Conservation (phyloP, 2,113 vertebrate genomes). For the Burhinus bistriatus region DNA sequence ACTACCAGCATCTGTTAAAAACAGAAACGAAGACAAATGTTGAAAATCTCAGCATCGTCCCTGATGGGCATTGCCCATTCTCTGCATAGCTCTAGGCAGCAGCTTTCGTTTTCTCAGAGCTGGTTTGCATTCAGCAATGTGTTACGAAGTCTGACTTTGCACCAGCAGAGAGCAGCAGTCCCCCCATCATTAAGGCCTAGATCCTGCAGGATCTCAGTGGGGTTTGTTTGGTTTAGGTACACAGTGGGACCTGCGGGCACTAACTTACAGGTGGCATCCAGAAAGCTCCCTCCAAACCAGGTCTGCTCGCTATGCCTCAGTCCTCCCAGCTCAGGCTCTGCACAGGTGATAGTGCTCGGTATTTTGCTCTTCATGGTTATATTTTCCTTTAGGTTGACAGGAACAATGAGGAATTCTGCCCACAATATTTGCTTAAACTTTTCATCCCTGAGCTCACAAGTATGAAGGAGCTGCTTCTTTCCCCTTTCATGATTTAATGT, state of each 20-base stretch:
- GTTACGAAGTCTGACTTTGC: not conserved
- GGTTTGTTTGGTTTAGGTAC: not conserved
- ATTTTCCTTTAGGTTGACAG: not conserved
- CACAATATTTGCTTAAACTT: not conserved
- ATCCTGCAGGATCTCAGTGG: not conserved
- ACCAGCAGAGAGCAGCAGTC: conserved; percentile 25
- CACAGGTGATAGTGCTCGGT: not conserved
- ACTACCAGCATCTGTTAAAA: not conserved
- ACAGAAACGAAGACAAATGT: not conserved
- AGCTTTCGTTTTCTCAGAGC: not conserved
- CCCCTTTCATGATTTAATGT: not conserved
- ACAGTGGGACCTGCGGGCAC: not conserved
- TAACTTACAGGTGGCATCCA: not conserved
- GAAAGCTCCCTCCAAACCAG: not conserved
- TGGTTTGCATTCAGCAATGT: not conserved
- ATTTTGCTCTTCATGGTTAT: not conserved
- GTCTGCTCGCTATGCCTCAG: not conserved
- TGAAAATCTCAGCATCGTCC: not conserved
- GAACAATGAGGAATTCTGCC: not conserved
- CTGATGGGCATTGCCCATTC: not conserved
- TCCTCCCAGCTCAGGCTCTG: not conserved
- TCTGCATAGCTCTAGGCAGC: not conserved
- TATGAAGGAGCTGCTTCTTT: not conserved
- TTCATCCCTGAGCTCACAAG: not conserved
- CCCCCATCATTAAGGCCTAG: not conserved